Evolutionary conservation across 2,888 invertebrate genomes (phyloP).

Genomic region (Zaprionus lineosus): DNA sequence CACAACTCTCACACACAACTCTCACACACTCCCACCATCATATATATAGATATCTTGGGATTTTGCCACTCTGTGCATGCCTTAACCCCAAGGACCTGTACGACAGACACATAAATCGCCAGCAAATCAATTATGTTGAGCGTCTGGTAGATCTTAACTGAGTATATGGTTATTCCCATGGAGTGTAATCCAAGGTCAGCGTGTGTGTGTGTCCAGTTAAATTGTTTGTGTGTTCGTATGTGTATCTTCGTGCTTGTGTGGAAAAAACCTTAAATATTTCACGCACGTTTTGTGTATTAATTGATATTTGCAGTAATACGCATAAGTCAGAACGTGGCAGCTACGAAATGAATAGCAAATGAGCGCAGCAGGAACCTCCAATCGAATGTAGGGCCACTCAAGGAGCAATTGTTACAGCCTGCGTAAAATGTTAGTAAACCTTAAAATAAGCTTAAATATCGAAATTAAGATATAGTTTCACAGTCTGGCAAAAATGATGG

Average conservation of each 20-base stretch:
- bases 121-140: slow-evolving; percentile 69
- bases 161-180: slow-evolving; percentile 20
- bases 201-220: slow-evolving; percentile 21
- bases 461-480: too few relatives aligned
- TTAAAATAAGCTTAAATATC: too few relatives aligned
- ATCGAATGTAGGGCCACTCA: slow-evolving; percentile 26
- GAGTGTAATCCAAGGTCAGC: slow-evolving; percentile 60
- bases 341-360: slow-evolving; percentile 57
- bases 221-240: background rate
- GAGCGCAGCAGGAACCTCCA: slow-evolving; percentile 41
- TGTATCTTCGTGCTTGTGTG: background rate
- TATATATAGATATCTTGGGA: slow-evolving; percentile 16
- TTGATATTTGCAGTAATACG: slow-evolving; percentile 79
- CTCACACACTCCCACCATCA: slow-evolving; percentile 14
- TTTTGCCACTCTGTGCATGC: slow-evolving; percentile 34
- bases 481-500: slow-evolving; percentile 2
- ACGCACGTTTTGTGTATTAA: slow-evolving; percentile 75
- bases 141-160: slow-evolving; percentile 59
- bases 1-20: slow-evolving; percentile 10
- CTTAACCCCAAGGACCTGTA: slow-evolving; percentile 44
- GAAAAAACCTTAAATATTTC: slow-evolving; percentile 62
- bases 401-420: slow-evolving; percentile 11
- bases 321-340: slow-evolving; percentile 69
- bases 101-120: slow-evolving; percentile 62
- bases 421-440: slow-evolving; percentile 20